Base-by-base conservation (phyloP, 2,113 vertebrate genomes). In the Cercocebus atys region DNA sequence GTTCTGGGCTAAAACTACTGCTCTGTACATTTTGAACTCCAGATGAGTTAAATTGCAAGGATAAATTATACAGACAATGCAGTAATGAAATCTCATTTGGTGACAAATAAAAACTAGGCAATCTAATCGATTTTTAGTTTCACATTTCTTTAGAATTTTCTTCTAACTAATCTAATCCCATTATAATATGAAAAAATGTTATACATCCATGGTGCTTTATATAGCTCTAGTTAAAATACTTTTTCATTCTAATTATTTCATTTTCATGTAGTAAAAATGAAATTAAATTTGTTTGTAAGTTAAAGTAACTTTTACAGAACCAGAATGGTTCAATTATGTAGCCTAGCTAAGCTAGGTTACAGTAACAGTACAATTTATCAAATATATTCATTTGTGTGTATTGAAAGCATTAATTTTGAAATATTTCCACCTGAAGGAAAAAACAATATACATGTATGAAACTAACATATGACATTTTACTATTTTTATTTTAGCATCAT, bases 81-180 rank as follows among this genome's bases (percentile, higher is more conserved):
- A 78, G 80, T 87, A 85, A 85, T 10, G 52, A 40, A 72, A 76
- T 96, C 64, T 70, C 22, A 84, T 47, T 96, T 70, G 35, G 47
- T 35, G 87, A 93, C 50, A 88, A 82, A 95, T 83, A 95, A 96
- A 95, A 90, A 72, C 70, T 27, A 18, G 18, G 32, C n/a, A 92
- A 10, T 84, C 59, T n/a, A 93, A 97, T 86, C 35, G 61, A 84
- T 64, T 93, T 97, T 78, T 83, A 40, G 64, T 89, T 95, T 93
- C 75, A 90, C n/a, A 76, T 95, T 93, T 93, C 87, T 84, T 96
- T 83, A 80, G 73, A 95, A 94, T 97, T 93, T 97, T 90, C 68
- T 95, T 93, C 55, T 87, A 84, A 93, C 85, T 94, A 84, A 94
- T 95, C 27, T 87, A 94, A 91, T 97, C 40, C 55, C 75, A 95